Evolutionary conservation across 1,140 invertebrate genomes (phyloP).

Genomic region (Geopemphigus sp.): DNA sequence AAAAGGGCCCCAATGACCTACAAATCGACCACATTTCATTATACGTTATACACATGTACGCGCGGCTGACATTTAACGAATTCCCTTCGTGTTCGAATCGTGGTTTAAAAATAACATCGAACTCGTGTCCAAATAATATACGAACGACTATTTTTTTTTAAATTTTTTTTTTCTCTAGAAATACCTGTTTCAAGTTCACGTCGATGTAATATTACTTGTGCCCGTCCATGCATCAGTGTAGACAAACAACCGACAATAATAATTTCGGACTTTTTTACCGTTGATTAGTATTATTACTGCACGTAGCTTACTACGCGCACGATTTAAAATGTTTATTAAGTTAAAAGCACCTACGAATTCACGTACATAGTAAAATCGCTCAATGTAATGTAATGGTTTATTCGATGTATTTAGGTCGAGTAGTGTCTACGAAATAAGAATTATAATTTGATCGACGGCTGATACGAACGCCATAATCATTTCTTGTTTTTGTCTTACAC

Average conservation of each 20-base stretch:
- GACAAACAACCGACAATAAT: background rate
- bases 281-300: too few species aligned
- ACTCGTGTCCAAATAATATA: slow-evolving; percentile 15
- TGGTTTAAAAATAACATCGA: slow-evolving; percentile 19
- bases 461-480: background rate
- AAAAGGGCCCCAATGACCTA: slow-evolving; percentile 16
- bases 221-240: background rate
- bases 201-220: background rate
- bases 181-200: slow-evolving; percentile 28
- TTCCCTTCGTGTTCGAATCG: slow-evolving; percentile 18
- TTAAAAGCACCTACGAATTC: too few species aligned
- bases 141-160: background rate
- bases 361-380: too few species aligned
- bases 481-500: background rate
- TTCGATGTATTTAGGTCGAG: slow-evolving; percentile 2
- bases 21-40: slow-evolving; percentile 23
- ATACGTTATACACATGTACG: slow-evolving; percentile 14
- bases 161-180: too few species aligned
- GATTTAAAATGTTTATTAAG: too few species aligned
- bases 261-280: background rate
- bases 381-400: background rate
- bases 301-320: too few species aligned
- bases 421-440: slow-evolving; percentile 12
- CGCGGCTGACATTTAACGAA: slow-evolving; percentile 19
- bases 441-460: background rate